Base-by-base conservation (phyloP, 2,113 vertebrate species). In the Eurystomus gularis region DNA sequence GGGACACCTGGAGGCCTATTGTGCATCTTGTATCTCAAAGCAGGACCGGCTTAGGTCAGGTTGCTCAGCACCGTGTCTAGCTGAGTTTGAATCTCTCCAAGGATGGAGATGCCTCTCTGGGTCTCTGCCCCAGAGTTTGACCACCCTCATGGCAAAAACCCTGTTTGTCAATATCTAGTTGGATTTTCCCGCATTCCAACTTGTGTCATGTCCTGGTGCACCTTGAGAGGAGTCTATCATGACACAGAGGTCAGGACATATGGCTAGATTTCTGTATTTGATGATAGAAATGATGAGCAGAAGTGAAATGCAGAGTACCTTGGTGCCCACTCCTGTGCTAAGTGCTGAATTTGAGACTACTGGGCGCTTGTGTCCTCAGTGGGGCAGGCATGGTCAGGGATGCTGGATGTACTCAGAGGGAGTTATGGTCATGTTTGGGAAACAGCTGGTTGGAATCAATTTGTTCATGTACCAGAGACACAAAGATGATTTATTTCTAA, bases 311-410 rank as follows among this genome's bases (percentile, higher is more conserved):
- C 14, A 33, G 13, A 24, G 15, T 35, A 16, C 6, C 3, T 20
- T 51, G 60, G 10, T 46, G 46, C 31, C 39, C 13, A 12, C 3
- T 79, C 10, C 26, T 26, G 1, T 9, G 1, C 7, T 26, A 20
- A 44, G 25, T 3, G 2, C 58, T 64, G 0, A 0, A 6, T 68
- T 21, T 65, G 57, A 39, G 23, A 5, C 2, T 58, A 6, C 26
- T 70, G 37, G 1, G 2, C 17, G 1, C 9, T 79, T 31, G 58
- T 3, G 0, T 16, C 17, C 57, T 70, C 2, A 2, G 25, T 13
- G 17, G 20, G 37, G 24, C 14, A 52, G 65, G 20, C 26, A 31
- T 0, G 1, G 24, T 37, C 8, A 39, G 42, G 42, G 46, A 1
- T 84, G n/a, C 46, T 60, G 85, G 40, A 55, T 6, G 13, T 10